phyloP scores from a whole-genome alignment of 2,797 vertebrate species.

The Phoeniculus purpureus region DNA sequence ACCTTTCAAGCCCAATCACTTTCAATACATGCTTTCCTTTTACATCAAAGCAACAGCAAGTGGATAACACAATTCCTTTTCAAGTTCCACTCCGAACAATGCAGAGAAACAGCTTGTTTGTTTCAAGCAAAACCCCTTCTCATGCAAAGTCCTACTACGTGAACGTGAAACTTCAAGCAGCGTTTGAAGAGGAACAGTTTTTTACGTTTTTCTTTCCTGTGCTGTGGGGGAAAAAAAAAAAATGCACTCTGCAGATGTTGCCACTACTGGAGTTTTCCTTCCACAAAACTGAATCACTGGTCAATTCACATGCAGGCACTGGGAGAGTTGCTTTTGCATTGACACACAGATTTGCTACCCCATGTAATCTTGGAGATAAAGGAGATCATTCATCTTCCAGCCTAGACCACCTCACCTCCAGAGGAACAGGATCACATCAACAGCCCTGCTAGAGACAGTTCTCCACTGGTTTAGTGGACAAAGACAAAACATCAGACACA shows the following conservation, averaged over 20 bases:
- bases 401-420: background rate
- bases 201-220: background rate
- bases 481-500: background rate
- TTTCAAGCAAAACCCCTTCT: background rate
- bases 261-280: background rate
- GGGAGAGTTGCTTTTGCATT: background rate
- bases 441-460: background rate
- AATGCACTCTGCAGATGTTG: background rate
- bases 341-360: background rate
- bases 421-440: background rate
- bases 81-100: background rate
- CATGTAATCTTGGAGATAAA: background rate
- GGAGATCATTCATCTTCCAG: background rate
- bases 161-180: background rate
- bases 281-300: background rate
- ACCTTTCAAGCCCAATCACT: background rate
- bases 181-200: background rate
- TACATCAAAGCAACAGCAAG: background rate
- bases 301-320: background rate
- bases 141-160: background rate
- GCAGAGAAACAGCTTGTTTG: conserved; percentile 1
- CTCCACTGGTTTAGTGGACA: background rate
- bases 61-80: background rate
- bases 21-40: background rate
- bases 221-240: background rate